A percentile compares a stretch with the other conserved stretches of the same genome.
Conservation (phyloP, 2,888 invertebrate genomes). For the Aporophyla nigra region DNA sequence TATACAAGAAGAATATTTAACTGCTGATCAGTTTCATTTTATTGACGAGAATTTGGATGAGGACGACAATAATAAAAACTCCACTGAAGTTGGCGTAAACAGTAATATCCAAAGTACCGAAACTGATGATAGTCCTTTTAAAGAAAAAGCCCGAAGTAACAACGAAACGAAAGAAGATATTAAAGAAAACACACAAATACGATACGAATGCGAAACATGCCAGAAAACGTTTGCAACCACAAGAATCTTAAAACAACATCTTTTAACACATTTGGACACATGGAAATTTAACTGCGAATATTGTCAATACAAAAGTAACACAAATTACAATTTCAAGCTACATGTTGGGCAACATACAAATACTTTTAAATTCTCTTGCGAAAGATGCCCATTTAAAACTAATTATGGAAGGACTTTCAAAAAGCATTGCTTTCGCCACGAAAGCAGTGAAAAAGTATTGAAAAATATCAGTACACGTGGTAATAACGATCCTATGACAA, state of each 20-base stretch:
- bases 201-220: slow-evolving; percentile 13
- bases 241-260: slow-evolving; percentile 5
- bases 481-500: background rate
- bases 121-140: background rate
- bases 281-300: slow-evolving; percentile 31
- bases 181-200: background rate
- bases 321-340: background rate
- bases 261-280: background rate
- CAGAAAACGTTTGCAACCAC: slow-evolving; percentile 7
- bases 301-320: slow-evolving; percentile 25
- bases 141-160: background rate
- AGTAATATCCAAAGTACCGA: background rate
- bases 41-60: slow-evolving; percentile 14
- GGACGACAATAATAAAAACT: background rate
- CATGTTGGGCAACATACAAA: slow-evolving; percentile 40
- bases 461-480: background rate
- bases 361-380: slow-evolving; percentile 21
- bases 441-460: background rate
- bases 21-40: slow-evolving; percentile 29
- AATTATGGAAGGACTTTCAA: slow-evolving; percentile 24
- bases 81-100: too few relatives aligned
- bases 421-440: slow-evolving; percentile 4
- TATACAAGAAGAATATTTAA: slow-evolving; percentile 1
- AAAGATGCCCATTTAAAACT: slow-evolving; percentile 15
- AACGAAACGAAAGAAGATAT: background rate